phyloP scores from a whole-genome alignment of 2,888 invertebrate genomes.

The Epistrophe grossulariae region DNA sequence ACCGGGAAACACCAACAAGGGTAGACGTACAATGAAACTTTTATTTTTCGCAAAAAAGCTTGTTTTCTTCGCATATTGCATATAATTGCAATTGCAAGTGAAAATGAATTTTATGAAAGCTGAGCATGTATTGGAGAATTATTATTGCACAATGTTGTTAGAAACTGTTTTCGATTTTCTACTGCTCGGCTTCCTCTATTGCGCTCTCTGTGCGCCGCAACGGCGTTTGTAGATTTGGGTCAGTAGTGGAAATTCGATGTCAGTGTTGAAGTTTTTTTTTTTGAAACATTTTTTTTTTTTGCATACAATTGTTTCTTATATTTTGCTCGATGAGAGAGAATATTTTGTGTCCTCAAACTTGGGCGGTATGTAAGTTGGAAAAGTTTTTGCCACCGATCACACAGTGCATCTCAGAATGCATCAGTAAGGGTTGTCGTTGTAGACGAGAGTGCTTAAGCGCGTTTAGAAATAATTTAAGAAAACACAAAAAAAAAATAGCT shows the following conservation, averaged over 20 bases:
- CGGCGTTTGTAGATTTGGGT: constrained; percentile 79
- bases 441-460: constrained; percentile 57
- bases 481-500: constrained; percentile 10
- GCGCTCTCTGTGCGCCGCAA: constrained; percentile 64
- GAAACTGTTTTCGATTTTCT: constrained; percentile 76
- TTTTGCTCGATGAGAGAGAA: constrained; percentile 53
- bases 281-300: constrained; percentile 24
- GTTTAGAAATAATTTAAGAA: constrained; percentile 45
- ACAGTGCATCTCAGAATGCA: constrained; percentile 81
- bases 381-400: constrained; percentile 71
- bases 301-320: constrained; percentile 3
- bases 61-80: constrained; percentile 17
- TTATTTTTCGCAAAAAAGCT: constrained; percentile 41
- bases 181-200: constrained; percentile 57
- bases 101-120: constrained; percentile 72
- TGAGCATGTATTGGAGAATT: constrained; percentile 64
- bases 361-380: constrained; percentile 63
- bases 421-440: constrained; percentile 76
- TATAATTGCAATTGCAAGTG: constrained; percentile 68
- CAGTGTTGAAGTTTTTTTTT: constrained; percentile 66
- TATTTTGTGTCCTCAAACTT: constrained; percentile 39
- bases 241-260: constrained; percentile 80
- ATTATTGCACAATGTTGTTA: constrained; percentile 69
- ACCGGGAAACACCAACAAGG: constrained; percentile 45
- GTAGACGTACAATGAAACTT: constrained; percentile 24